These are phyloP conservation scores for Drosophila phalerata DNA, from an alignment of 2,888 invertebrate species.

Conservation along the genomic window DNA sequence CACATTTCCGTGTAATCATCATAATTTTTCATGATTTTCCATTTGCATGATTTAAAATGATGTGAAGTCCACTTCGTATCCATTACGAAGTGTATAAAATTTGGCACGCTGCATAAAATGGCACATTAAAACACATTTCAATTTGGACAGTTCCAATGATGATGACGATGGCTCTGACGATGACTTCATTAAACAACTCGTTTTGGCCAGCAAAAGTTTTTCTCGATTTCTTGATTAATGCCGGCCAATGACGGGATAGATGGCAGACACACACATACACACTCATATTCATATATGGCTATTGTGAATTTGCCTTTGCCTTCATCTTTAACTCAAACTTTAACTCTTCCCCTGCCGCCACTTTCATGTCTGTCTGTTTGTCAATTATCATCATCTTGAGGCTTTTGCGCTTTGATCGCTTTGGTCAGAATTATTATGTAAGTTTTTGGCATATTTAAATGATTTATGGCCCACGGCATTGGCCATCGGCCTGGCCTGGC, in stretches of 20 bases:
- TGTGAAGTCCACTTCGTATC: conserved; percentile 44
- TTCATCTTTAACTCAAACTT: not conserved
- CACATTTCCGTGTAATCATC: conserved; percentile 79
- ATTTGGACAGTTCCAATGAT: conserved; percentile 61
- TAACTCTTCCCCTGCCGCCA: conserved; percentile 5
- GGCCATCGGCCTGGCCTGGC: conserved; percentile 58
- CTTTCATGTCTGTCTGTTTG: conserved; percentile 37
- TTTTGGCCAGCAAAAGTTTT: conserved; percentile 53
- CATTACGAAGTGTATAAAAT: conserved; percentile 50
- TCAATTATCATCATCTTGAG: conserved; percentile 63
- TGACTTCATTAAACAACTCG: conserved; percentile 66
- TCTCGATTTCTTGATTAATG: conserved; percentile 69
- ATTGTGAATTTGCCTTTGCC: conserved; percentile 7
- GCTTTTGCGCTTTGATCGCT: conserved; percentile 44
- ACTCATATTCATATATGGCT: conserved; percentile 6
- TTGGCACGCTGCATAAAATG: conserved; percentile 63
- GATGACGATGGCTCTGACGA: conserved; percentile 35
- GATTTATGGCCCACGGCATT: conserved; percentile 79
- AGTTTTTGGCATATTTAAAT: conserved; percentile 81
- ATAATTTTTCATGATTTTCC: conserved; percentile 62
- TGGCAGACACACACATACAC: conserved; percentile 10
- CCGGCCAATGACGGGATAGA: conserved; percentile 51
- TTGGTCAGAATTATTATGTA: conserved; percentile 78
- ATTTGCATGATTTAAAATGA: conserved; percentile 52
- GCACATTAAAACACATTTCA: conserved; percentile 77